phyloP scores from a whole-genome alignment of 2,888 invertebrate genomes.

The Xestobium rufovillosum region DNA sequence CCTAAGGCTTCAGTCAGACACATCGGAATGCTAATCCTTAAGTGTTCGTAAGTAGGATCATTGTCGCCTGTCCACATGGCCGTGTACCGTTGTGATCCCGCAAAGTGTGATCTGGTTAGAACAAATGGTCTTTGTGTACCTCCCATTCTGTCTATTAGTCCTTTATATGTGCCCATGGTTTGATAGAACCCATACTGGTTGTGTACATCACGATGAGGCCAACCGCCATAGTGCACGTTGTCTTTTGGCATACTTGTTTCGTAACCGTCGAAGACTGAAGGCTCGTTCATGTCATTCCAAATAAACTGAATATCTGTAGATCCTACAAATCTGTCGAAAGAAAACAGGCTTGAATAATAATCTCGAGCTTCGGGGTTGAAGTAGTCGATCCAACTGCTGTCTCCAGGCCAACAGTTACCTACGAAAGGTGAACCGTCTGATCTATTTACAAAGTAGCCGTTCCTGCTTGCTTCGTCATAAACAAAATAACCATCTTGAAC shows the following conservation, averaged over 20 bases:
- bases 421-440: constrained; percentile 85
- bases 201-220: constrained; percentile 86
- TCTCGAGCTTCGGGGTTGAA: constrained; percentile 74
- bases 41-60: constrained; percentile 82
- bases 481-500: constrained; percentile 77
- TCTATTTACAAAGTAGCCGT: constrained; percentile 77
- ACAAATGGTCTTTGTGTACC: constrained; percentile 79
- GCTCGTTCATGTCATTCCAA: constrained; percentile 99
- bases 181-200: constrained; percentile 80
- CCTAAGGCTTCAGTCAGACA: constrained; percentile 73
- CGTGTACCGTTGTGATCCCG: constrained; percentile 83
- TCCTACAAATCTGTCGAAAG: background rate
- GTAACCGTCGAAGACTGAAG: constrained; percentile 80
- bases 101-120: constrained; percentile 79
- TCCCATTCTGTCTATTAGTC: constrained; percentile 51
- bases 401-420: constrained; percentile 91
- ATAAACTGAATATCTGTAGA: constrained; percentile 52
- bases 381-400: constrained; percentile 89
- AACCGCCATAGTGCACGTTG: constrained; percentile 68
- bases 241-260: constrained; percentile 93
- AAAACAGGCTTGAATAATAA: constrained; percentile 65
- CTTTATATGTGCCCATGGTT: constrained; percentile 56
- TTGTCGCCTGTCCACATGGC: constrained; percentile 99
- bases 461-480: constrained; percentile 73
- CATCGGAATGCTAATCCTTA: constrained; percentile 82